phyloP scores from a whole-genome alignment of 1,140 invertebrate species.

The Lamellibrachia luymesi region DNA sequence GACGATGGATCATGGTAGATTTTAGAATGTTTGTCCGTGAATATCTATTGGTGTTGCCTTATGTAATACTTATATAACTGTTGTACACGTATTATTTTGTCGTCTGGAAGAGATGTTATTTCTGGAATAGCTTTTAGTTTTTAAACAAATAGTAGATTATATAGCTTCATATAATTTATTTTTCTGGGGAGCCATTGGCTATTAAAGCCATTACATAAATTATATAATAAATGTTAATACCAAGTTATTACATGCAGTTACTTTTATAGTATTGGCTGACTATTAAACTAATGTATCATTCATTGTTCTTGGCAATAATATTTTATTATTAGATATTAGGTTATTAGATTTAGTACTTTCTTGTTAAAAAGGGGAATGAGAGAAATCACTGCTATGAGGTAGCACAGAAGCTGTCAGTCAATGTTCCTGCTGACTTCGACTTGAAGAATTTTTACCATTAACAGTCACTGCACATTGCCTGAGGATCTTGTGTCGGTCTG shows the following conservation, averaged over 20 bases:
- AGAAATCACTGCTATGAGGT: not conserved
- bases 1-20: not conserved
- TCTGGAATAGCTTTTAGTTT: not conserved
- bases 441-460: not conserved
- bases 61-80: not conserved
- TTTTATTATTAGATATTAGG: not conserved
- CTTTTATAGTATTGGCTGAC: not conserved
- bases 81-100: not conserved
- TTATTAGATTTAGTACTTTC: not conserved
- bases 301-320: not conserved
- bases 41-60: not conserved
- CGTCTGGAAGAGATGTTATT: not conserved
- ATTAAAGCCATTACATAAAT: not conserved
- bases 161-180: not conserved
- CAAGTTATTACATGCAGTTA: not conserved
- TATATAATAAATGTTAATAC: not conserved
- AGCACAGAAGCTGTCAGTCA: not conserved
- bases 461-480: not conserved
- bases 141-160: not conserved
- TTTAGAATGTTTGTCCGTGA: not conserved
- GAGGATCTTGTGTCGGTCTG: not conserved
- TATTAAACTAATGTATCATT: not conserved
- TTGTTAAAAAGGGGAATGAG: not conserved
- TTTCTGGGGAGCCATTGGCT: not conserved
- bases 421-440: not conserved